phyloP scores from a whole-genome alignment of 2,113 vertebrate genomes.

The Daubentonia madagascariensis region DNA sequence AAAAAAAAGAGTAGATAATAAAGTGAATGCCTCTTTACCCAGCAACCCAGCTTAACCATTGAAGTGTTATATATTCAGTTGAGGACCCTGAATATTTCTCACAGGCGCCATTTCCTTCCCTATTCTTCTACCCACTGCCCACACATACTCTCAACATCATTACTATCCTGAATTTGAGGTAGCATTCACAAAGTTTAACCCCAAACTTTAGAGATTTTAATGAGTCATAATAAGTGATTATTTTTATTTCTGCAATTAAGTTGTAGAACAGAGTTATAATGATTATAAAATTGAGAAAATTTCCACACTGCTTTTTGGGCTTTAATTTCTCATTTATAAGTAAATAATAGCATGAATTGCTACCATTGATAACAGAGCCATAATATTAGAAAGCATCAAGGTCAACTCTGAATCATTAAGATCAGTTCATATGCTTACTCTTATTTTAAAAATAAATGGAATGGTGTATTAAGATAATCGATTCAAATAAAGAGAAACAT shows the following conservation, averaged over 20 bases:
- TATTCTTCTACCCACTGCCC: rapidly evolving
- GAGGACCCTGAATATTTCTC: neutral
- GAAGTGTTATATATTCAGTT: neutral
- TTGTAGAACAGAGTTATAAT: constrained; percentile 2
- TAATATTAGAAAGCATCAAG: neutral
- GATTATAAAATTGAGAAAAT: neutral
- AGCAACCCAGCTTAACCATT: neutral
- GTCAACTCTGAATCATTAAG: neutral
- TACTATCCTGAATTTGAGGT: neutral
- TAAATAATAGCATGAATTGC: constrained; percentile 22
- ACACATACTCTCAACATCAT: no score
- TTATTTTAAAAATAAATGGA: neutral
- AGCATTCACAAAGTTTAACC: neutral
- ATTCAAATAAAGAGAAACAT: constrained; percentile 11
- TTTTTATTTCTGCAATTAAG: neutral
- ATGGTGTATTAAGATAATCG: neutral
- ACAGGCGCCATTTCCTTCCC: rapidly evolving
- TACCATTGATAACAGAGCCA: neutral
- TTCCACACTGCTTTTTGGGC: neutral
- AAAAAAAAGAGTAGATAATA: neutral
- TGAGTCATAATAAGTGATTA: neutral
- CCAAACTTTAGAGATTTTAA: neutral
- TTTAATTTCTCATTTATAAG: constrained; percentile 38
- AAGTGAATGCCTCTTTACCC: neutral
- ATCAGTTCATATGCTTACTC: neutral